These are phyloP conservation scores for Perdita meconis DNA, from an alignment of 2,888 invertebrate species.

Conservation along the genomic window DNA sequence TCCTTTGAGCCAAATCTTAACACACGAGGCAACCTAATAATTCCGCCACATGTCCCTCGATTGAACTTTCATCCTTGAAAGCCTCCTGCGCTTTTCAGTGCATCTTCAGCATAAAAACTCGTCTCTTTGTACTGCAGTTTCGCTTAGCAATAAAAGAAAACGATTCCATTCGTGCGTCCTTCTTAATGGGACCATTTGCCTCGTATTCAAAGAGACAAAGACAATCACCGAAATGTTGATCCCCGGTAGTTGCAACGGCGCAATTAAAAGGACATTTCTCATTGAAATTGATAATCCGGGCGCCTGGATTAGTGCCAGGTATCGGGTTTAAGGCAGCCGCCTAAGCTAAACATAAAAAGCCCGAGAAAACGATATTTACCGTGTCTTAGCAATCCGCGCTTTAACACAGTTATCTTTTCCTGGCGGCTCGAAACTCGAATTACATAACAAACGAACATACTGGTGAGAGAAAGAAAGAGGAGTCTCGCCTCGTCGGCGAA, in stretches of 20 bases:
- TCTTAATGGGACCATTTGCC: no score
- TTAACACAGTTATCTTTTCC: conserved; percentile 5
- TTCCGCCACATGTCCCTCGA: no score
- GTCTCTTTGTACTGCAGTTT: no score
- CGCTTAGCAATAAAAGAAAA: no score
- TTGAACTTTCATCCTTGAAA: no score
- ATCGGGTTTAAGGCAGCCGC: conserved; percentile 40
- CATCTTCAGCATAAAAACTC: no score
- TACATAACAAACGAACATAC: conserved; percentile 26
- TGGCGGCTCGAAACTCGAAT: conserved; percentile 7
- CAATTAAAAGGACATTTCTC: conserved; percentile 46
- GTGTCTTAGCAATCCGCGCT: background rate
- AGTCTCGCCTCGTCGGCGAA: background rate
- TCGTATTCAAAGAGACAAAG: background rate
- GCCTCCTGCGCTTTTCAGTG: no score
- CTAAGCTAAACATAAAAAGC: conserved; percentile 36
- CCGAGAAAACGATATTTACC: conserved; percentile 7
- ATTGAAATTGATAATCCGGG: conserved; percentile 49
- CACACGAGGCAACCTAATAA: no score
- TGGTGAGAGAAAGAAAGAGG: no score
- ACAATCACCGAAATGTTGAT: background rate
- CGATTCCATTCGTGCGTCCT: no score
- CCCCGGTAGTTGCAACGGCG: background rate
- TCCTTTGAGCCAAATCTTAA: no score
- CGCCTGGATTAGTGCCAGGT: conserved; percentile 56